Conservation (phyloP, 2,113 vertebrate genomes). For the Callipepla californica region DNA sequence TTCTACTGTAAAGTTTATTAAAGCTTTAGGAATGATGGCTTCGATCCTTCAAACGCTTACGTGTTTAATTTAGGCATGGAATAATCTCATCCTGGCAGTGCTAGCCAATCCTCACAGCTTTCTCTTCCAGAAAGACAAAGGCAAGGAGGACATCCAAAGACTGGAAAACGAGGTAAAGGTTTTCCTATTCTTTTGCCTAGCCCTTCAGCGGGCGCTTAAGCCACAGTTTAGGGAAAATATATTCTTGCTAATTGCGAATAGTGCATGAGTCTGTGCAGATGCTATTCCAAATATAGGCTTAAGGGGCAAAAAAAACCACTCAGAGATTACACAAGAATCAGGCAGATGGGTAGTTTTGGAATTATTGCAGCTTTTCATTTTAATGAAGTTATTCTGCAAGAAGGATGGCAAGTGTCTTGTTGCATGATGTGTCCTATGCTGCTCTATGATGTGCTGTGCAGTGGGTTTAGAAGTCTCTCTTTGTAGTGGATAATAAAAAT, state of each 20-base stretch:
- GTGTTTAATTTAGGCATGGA: constrained; percentile 28
- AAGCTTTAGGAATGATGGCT: constrained; percentile 77
- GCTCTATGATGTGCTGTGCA: rapidly evolving
- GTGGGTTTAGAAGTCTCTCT: background rate
- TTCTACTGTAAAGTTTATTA: constrained; percentile 70
- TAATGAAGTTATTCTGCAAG: background rate
- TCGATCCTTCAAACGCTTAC: constrained; percentile 56
- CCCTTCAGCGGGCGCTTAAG: background rate
- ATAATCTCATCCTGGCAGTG: constrained; percentile 32
- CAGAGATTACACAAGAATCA: background rate
- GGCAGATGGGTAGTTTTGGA: background rate
- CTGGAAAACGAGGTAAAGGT: background rate
- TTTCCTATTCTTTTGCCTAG: background rate
- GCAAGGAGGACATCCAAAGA: constrained; percentile 7
- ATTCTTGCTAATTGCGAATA: background rate
- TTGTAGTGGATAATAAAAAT: background rate
- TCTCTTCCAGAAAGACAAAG: background rate
- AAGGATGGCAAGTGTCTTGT: rapidly evolving
- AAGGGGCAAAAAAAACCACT: background rate
- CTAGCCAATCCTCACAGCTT: background rate
- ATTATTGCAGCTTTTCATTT: background rate
- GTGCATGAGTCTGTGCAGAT: background rate
- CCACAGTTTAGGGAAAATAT: background rate
- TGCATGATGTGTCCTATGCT: background rate
- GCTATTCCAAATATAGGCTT: background rate